Base-by-base conservation (phyloP, 1,140 invertebrate genomes). In the Eufriesea mexicana region DNA sequence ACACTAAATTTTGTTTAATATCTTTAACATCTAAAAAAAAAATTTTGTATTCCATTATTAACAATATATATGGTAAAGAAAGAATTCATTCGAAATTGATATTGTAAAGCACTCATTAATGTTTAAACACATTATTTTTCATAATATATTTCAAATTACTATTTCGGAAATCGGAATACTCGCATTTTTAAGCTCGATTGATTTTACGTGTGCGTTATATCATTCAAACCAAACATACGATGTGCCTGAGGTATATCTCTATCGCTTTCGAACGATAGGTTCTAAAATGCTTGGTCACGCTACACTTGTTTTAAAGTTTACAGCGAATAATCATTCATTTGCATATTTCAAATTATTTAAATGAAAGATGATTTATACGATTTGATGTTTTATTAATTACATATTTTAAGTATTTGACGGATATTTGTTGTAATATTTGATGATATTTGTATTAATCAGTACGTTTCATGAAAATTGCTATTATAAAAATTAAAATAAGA, bases 251-350 rank as follows among this genome's bases (percentile, higher is more conserved):
- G 28, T 78, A 57, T 62, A 28, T 68, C 74, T 74, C n/a, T 59
- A 79, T 87, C 49, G 70, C 62, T 64, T 79, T 86, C 51, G 8
- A 67, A 55, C 59, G 51, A 79, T 47, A 45, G 28, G 16, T 18
- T 18, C 45, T 72, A 23, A 47, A 76, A 76, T 64, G 73, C 79
- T 76, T 67, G 73, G 76, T 68, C 73, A 76, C 42, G 25, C 61
- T 35, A 35, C 54, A 16, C 51, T 59, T 35, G n/a, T n/a, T 57
- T 54, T 62, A 45, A 23, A n/a, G 16, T 12, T 23, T 28, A 7
- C n/a, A 23, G 23, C n/a, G 62, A 55, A 66, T 55, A 16, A 18
- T 16, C 5, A n/a, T 10, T 18, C 7, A 8, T 35, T 20, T 42
- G 5, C 16, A n/a, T 20, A 6, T 54, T 66, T 25, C 12, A 9